Base-by-base conservation (phyloP, 2,113 vertebrate species). In the Nasalis larvatus region DNA sequence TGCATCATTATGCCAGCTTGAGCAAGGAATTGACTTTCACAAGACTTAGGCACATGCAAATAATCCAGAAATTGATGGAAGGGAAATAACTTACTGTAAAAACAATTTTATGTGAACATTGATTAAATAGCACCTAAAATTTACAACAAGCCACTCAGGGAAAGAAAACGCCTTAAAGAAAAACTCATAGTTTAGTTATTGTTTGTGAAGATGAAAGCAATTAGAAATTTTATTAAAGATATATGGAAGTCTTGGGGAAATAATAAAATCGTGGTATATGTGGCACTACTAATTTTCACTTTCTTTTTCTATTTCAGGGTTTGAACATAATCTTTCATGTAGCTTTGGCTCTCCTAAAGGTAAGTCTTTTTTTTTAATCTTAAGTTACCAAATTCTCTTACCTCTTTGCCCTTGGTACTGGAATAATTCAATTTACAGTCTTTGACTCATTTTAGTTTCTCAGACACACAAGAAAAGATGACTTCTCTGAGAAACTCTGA, bases 301-400 rank as follows among this genome's bases (percentile, higher is more conserved):
- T 86, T 98, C 21, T 90, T 77, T 99, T 54, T 98, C 63, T n/a
- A 92, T 99, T 99, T 68, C 97, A 99, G 99, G 99, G 99, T 95
- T 98, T 99, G 98, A 99, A 99, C 98, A 99, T 99, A 95, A 99
- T 99, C 98, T 99, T 99, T 98, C 99, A 99, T 0, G 99, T 99
- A 85, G 99, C 99, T 35, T 98, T 99, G 99, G 99, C 99, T 96
- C 99, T 99, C 82, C 98, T 99, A 83, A 99, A 99, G 99, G 99
- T 99, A 98, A 98, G 99, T 89, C 17, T n/a, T 12, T 86, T 74
- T 97, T 97, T 25, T 32, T 14, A 32, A 56, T 82, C 17, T 84
- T 60, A 96, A 96, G 6, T 77, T 49, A 74, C 66, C 87, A 95
- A 95, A 83, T 1, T 92, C 1, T 71, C 1, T 63, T 21, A 63